Evolutionary conservation across 2,113 vertebrate species (phyloP), one percentile per base, ranked within the genome.

Genomic region (Myotis yumanensis): DNA sequence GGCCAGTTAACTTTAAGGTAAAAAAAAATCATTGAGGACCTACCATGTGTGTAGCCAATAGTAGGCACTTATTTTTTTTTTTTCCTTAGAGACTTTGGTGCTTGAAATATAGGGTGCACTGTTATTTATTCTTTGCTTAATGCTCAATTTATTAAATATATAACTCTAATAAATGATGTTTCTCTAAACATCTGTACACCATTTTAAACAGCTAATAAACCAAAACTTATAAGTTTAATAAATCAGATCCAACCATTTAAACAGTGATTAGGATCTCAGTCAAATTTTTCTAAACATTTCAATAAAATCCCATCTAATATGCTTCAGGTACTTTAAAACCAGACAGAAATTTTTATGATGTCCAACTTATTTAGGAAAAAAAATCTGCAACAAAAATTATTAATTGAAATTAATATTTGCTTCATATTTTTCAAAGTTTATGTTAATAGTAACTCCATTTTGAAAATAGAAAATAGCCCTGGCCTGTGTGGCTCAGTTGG

Each of bases 161-260:
- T 35, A 52, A 77, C 28, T 80, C 43, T 62, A 93, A 92, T n/a
- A 94, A 85, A 85, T 73, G n/a, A 12, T 77, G 51, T 86, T 48
- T 90, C 48, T 93, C 76, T 87, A 76, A 83, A 76, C 40, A 85
- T 90, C 95, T 93, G 46, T 87, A 91, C 17, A 94, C 59, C 64
- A 30, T 88, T 88, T 89, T 93, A 82, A 91, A 95, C 66, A 94
- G 66, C 76, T 96, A 95, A 90, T 76, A 96, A 96, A 85, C 52
- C 79, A 88, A 93, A 84, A 68, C 81, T 54, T 73, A 4, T 88
- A 92, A 85, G 90, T 90, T 81, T 85, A 96, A 89, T 75, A 89
- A 89, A 57, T 77, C 72, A 69, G 32, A 76, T 84, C 62, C 81
- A 89, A 86, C 57, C 51, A 96, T 81, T 86, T 91, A 93, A 94